A percentile compares a stretch with the other conserved stretches of the same genome.
Evolutionary conservation across 2,888 invertebrate species (phyloP).

Genomic region (Chrysolina americana): DNA sequence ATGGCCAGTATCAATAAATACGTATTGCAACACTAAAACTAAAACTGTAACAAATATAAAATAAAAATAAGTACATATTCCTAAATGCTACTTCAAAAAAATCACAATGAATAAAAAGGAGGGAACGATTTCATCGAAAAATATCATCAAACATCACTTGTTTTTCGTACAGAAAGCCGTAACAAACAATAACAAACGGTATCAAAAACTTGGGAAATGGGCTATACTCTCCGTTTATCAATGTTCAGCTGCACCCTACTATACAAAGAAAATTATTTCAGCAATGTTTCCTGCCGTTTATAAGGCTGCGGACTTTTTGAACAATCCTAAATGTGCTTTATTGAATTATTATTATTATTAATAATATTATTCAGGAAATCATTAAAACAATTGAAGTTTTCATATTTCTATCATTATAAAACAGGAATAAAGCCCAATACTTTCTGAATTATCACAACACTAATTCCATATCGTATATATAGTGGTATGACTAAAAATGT

Average conservation of each 20-base stretch:
- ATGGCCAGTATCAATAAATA: conserved; percentile 44
- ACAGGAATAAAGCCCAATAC: no score
- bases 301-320: no score
- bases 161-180: conserved; percentile 25
- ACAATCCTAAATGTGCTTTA: no score
- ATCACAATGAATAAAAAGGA: conserved; percentile 49
- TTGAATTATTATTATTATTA: no score
- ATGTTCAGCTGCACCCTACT: neutral
- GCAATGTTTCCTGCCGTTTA: neutral
- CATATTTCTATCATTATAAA: no score
- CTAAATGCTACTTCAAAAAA: conserved; percentile 41
- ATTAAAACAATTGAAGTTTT: no score
- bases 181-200: conserved; percentile 22
- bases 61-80: conserved; percentile 46
- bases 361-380: no score
- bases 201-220: no score
- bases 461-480: no score
- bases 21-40: conserved; percentile 38
- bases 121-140: conserved; percentile 44
- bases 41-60: conserved; percentile 34
- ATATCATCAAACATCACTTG: conserved; percentile 50
- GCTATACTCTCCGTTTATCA: no score
- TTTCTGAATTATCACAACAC: no score
- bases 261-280: neutral
- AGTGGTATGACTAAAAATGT: no score